phyloP scores from a whole-genome alignment of 37 sponge, comb jelly and placozoan genomes.

The Halisarca cf. caerulea region DNA sequence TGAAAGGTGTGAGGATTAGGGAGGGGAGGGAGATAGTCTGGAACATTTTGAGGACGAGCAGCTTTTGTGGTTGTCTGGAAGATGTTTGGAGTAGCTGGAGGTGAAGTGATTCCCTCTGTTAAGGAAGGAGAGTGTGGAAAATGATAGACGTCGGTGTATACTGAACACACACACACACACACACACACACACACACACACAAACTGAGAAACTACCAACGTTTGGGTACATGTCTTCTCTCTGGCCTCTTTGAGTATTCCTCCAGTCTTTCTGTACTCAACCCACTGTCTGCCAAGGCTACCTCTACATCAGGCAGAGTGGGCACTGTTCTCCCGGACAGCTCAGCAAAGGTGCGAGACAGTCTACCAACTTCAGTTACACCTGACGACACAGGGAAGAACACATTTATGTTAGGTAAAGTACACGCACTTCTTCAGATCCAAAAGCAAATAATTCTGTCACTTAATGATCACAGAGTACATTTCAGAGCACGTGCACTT shows the following conservation, averaged over 20 bases:
- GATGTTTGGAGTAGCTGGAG: constrained; percentile 35
- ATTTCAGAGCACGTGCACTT: too few relatives aligned
- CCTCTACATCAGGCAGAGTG: constrained; percentile 66
- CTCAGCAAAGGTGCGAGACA: constrained; percentile 61
- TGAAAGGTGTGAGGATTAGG: constrained; percentile 88
- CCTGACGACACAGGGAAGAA: too few relatives aligned
- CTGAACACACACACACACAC: too few relatives aligned
- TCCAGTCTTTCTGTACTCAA: constrained; percentile 6
- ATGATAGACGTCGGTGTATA: too few relatives aligned
- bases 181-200: too few relatives aligned
- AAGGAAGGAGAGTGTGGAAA: not conserved
- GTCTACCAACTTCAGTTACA: constrained; percentile 64
- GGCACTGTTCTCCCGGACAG: constrained; percentile 63
- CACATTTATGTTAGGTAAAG: too few relatives aligned
- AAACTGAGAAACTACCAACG: constrained; percentile 40
- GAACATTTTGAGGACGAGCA: constrained; percentile 53
- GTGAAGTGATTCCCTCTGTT: constrained; percentile 49
- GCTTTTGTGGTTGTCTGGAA: constrained; percentile 52
- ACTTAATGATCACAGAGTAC: too few relatives aligned
- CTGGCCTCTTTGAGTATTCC: constrained; percentile 60
- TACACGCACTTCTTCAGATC: too few relatives aligned
- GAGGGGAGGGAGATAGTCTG: constrained; percentile 60
- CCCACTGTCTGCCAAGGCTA: constrained; percentile 59
- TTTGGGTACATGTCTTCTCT: constrained; percentile 68
- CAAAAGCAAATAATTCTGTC: too few relatives aligned